Base-by-base conservation (phyloP, 2,113 vertebrate genomes). In the Terrapene triunguis region DNA sequence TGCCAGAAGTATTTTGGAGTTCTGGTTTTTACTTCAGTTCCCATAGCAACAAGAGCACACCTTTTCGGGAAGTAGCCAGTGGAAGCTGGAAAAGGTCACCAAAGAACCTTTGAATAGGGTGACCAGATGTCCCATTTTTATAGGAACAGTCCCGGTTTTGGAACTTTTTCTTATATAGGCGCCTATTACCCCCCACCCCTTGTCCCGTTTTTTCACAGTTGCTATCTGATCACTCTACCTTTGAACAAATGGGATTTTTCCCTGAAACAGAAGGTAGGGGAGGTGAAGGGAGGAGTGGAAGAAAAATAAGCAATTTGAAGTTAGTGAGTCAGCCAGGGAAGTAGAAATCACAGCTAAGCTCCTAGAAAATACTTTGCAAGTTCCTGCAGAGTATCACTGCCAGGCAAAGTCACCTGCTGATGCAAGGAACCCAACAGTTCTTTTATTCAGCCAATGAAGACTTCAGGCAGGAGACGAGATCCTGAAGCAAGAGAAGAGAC, bases 1-100 rank as follows among this genome's bases (percentile, higher is more conserved):
- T 74, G 1, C 54, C 11, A 84, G 16, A 42, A 74, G n/a, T 80
- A 13, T 82, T 80, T 9, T 85, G 35, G 13, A 65, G 24, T 74
- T 95, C 78, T 53, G 50, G 50, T 59, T 93, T 93, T 95, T 51
- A 80, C 88, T 96, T 92, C 94, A 55, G 38, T 24, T 74, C 19
- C 69, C n/a, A 55, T 87, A 74, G 89, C 82, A 95, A 93, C 91
- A 8, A 48, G 47, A 38, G 65, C 91, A 2, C n/a, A 19, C 80
- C 65, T 87, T 83, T 93, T n/a, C 79, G 47, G 88, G 76, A 92
- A 42, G 42, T 69, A 54, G 6, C 50, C 1, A 84, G 91, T 76
- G 42, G 59, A 94, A 85, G 72, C 47, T 35, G 7, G 2, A 8
- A 92, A 44, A 90, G 96, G n/a, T 48, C 19, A 84, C 38, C 57